Evolutionary conservation across 2,888 invertebrate genomes (phyloP).

Genomic region (Tiliacea citrago): DNA sequence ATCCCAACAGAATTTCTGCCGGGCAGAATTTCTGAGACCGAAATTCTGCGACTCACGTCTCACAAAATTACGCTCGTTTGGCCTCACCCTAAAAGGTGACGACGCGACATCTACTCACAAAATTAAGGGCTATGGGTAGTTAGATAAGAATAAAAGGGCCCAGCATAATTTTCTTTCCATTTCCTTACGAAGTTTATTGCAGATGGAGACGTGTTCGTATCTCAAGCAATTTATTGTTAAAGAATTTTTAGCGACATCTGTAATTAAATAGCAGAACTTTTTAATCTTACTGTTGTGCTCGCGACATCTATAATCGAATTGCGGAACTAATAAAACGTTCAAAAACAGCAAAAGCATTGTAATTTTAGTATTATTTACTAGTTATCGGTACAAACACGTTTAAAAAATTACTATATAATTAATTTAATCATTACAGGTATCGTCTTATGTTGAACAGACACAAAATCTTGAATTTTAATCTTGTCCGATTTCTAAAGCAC

Average conservation of each 20-base stretch:
- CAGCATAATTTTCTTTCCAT: too few relatives aligned
- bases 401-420: not conserved
- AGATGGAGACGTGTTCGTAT: too few relatives aligned
- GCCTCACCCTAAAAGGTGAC: too few relatives aligned
- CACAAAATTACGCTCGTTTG: too few relatives aligned
- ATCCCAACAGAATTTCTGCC: too few relatives aligned
- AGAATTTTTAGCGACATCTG: slow-evolving; percentile 38
- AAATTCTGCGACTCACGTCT: too few relatives aligned
- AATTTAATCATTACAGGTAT: accelerated
- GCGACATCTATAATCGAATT: slow-evolving; percentile 33
- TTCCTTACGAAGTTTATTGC: too few relatives aligned
- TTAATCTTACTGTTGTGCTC: accelerated
- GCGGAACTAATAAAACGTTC: not conserved
- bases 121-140: too few relatives aligned
- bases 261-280: slow-evolving; percentile 12
- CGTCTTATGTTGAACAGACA: accelerated
- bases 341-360: not conserved
- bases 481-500: not conserved
- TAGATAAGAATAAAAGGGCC: too few relatives aligned
- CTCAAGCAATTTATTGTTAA: not conserved
- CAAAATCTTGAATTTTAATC: too few relatives aligned
- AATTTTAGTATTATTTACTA: not conserved
- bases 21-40: too few relatives aligned
- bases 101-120: too few relatives aligned
- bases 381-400: slow-evolving; percentile 7